A percentile compares a stretch with the other conserved stretches of the same genome.
Conservation (phyloP, 1,140 invertebrate species). For the Euschistus heros region DNA sequence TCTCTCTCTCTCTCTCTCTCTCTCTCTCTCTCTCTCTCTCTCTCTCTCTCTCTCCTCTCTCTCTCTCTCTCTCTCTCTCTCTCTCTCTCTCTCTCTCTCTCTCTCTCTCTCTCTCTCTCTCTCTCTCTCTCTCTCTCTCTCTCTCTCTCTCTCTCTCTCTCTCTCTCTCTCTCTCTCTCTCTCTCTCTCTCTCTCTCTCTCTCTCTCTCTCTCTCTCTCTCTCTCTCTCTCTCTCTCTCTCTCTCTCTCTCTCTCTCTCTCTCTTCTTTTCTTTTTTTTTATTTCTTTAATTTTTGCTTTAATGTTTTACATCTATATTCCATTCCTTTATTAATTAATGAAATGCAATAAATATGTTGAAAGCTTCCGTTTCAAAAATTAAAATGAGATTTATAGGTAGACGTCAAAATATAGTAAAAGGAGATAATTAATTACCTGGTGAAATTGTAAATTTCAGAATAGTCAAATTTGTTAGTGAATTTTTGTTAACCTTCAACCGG, state of each 20-base stretch:
- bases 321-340: no score
- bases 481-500: no score
- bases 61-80: conserved; percentile 16
- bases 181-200: neutral
- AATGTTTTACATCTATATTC: no score
- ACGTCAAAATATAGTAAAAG: no score
- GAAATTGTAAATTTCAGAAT: no score
- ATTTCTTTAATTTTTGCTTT: neutral
- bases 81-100: conserved; percentile 1
- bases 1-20: conserved; percentile 12
- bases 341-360: no score
- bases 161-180: neutral
- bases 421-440: no score
- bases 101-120: conserved; percentile 21
- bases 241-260: conserved; percentile 3
- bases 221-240: neutral
- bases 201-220: neutral
- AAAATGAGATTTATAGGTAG: no score
- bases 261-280: neutral
- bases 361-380: no score
- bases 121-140: conserved; percentile 25
- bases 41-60: conserved; percentile 14
- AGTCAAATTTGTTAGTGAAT: no score
- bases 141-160: conserved; percentile 1
- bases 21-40: conserved; percentile 8